Evolutionary conservation across 2,797 vertebrate species (phyloP), one percentile per base, ranked within the genome.

Genomic region (Tachyglossus aculeatus): DNA sequence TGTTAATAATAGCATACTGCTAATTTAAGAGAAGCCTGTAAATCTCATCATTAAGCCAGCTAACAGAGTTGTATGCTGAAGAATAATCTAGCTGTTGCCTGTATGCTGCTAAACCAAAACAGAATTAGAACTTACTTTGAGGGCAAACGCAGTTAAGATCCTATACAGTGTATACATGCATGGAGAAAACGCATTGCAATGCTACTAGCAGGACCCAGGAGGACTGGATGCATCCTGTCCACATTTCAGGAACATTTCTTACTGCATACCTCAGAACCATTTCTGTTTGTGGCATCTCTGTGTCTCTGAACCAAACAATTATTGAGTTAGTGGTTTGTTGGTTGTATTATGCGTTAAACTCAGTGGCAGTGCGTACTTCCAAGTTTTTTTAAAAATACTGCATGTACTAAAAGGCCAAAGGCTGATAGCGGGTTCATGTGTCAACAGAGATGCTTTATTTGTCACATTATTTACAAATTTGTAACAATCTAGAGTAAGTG

Each of bases 211-310:
- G 91, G 90, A 93, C 88, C 90, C 88, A 88, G 82, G 90, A 87
- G 88, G 88, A 87, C 85, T 84, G 77, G 71, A 80, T 90, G 89
- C 82, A 77, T 84, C 88, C 85, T 92, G 89, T 91, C 88, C 89
- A 85, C 86, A 87, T 88, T 89, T 92, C 91, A 92, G 88, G 91
- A 93, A 91, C 92, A 87, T 90, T 81, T 92, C 89, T 91, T 89
- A 82, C 55, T 85, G 86, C 91, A 91, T 89, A 94, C 94, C 94
- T 95, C 94, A 93, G 92, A 85, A 85, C 91, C 86, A 77, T 78
- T 78, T 88, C 81, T 89, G 88, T 85, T 90, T 40, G 75, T 70
- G 75, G 82, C 81, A 81, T 88, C 85, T 91, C 82, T 87, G 86
- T 89, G 88, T 84, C 87, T 71, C 82, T 87, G 89, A 89, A 91